A percentile compares a stretch with the other conserved stretches of the same genome.
These are phyloP conservation scores for Sminthurinus signatus DNA, from an alignment of 1,140 invertebrate species.

Conservation along the genomic window DNA sequence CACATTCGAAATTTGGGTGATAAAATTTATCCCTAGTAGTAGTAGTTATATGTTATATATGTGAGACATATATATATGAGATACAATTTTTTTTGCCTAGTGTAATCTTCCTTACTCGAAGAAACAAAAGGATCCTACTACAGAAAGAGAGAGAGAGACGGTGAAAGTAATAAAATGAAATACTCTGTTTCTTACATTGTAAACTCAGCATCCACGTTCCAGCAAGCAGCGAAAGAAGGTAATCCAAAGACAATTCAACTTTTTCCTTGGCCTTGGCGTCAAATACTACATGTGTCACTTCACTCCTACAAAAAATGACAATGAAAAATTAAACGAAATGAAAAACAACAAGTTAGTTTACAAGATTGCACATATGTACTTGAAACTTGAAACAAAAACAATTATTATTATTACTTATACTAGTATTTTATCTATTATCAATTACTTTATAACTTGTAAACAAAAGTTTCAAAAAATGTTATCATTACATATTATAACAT, in stretches of 20 bases:
- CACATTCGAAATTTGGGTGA: too few relatives aligned
- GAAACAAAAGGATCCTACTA: too few relatives aligned
- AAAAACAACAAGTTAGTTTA: too few relatives aligned
- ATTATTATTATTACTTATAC: neutral
- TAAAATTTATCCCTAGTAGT: too few relatives aligned
- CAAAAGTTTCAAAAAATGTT: neutral
- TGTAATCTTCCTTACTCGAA: too few relatives aligned
- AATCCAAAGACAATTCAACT: neutral
- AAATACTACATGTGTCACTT: constrained; percentile 32
- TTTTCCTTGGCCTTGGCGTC: neutral
- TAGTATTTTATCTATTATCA: neutral
- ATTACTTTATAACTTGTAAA: neutral
- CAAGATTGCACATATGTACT: too few relatives aligned
- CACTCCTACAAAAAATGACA: constrained; percentile 5
- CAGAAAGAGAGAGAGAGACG: too few relatives aligned
- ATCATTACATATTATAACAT: neutral
- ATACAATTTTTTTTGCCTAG: too few relatives aligned
- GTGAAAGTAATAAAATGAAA: too few relatives aligned
- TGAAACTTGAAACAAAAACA: neutral
- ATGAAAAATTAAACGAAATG: neutral
- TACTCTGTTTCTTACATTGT: constrained; percentile 20
- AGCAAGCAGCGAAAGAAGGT: neutral
- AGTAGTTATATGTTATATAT: too few relatives aligned
- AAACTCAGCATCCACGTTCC: constrained; percentile 10
- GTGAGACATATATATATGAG: too few relatives aligned